Base-by-base conservation (phyloP, 2,888 invertebrate species). In the Desoria tigrina region DNA sequence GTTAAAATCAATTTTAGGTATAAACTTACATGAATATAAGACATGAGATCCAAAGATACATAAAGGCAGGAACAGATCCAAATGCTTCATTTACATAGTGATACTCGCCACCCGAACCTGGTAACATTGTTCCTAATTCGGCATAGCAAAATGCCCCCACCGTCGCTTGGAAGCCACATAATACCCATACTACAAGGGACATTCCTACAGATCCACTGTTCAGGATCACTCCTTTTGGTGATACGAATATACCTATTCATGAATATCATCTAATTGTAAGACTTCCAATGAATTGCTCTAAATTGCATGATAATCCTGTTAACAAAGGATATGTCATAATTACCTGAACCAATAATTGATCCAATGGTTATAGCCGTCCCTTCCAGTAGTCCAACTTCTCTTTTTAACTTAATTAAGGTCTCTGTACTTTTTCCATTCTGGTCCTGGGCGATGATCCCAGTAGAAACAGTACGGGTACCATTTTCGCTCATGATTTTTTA, bases 291-390 rank as follows among this genome's bases (percentile, higher is more conserved):
- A n/a, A 24, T 9, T 39, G 14, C 14, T 11, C 14, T 39, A 39
- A 39, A 39, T 9, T 91, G 51, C 86, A 82, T 82, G 74, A 7
- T 74, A 72, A n/a, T n/a, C n/a, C n/a, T n/a, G n/a, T n/a, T n/a
- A n/a, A n/a, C n/a, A n/a, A n/a, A 2, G 14, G 56, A 39, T 16
- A 21, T n/a, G 39, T 39, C 3, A 9, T 32, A n/a, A n/a, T 7
- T 45, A 71, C 97, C 97, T 7, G 94, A 89, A 1, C 97, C 97
- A 58, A 96, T 88, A 73, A 96, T 94, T 66, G 92, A 88, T 51
- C 95, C 95, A 26, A 95, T 92, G 76, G 95, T 95, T 70, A 95
- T 94, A n/a, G 92, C 91, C 4, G 94, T 92, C 21, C 94, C 94
- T 79, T 94, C 92, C 76, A 90, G 78, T 45, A 95, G 82, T 4